Conservation (phyloP, 1,140 invertebrate genomes). For the Delia radicum region DNA sequence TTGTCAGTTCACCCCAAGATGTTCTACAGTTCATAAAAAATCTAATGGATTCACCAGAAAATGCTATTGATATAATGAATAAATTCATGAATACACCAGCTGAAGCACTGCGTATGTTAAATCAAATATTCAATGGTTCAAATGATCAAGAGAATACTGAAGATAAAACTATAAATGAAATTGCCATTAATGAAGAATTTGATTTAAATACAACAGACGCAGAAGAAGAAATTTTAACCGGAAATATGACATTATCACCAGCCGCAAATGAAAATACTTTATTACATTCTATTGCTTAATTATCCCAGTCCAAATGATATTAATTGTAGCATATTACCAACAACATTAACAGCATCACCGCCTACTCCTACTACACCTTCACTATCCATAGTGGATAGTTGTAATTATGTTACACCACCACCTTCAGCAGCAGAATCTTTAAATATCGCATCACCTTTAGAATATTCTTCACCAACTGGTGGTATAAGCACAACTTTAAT, state of each 20-base stretch:
- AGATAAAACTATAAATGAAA: neutral
- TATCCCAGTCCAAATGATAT: slow-evolving; percentile 19
- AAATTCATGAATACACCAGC: slow-evolving; percentile 55
- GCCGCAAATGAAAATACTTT: neutral
- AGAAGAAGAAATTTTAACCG: too few relatives aligned
- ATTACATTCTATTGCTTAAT: slow-evolving; percentile 14
- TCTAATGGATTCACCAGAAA: slow-evolving; percentile 52
- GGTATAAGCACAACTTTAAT: slow-evolving; percentile 31
- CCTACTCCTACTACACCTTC: neutral
- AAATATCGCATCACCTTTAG: neutral
- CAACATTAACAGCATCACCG: neutral
- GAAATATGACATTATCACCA: neutral
- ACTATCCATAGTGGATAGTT: neutral
- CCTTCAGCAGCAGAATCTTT: neutral
- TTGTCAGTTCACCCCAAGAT: slow-evolving; percentile 52
- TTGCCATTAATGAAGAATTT: neutral
- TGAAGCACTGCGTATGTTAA: slow-evolving; percentile 49
- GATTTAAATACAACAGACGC: neutral
- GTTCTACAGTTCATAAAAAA: slow-evolving; percentile 53
- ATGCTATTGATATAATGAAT: slow-evolving; percentile 54
- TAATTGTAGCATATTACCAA: neutral
- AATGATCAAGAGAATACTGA: neutral
- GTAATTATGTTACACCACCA: slow-evolving; percentile 13
- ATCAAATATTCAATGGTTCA: slow-evolving; percentile 48
- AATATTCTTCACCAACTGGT: neutral